A percentile compares a stretch with the other conserved stretches of the same genome.
Evolutionary conservation across 2,888 invertebrate species (phyloP).

Genomic region (Carpatolechia fugitivella): DNA sequence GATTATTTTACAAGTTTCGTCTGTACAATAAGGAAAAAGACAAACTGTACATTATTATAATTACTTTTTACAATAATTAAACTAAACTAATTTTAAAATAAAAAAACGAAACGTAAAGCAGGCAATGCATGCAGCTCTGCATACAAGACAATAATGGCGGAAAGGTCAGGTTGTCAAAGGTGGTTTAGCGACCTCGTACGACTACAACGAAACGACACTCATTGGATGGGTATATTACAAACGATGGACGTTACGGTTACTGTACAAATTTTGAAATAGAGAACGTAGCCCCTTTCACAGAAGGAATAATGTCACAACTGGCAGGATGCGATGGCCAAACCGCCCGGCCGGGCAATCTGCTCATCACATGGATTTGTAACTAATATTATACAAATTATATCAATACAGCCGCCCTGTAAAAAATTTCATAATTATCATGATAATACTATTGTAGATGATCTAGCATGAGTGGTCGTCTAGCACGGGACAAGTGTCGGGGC

Average conservation of each 20-base stretch:
- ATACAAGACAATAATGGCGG: slow-evolving; percentile 82
- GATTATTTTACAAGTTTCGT: slow-evolving; percentile 74
- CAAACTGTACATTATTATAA: slow-evolving; percentile 77
- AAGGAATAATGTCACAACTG: slow-evolving; percentile 91
- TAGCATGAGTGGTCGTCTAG: slow-evolving; percentile 74
- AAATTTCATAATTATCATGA: slow-evolving; percentile 75
- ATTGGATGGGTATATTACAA: slow-evolving; percentile 80
- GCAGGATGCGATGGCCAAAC: slow-evolving; percentile 77
- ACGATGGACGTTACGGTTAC: slow-evolving; percentile 77
- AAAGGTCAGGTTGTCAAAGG: slow-evolving; percentile 84
- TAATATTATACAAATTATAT: slow-evolving; percentile 56
- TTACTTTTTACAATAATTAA: slow-evolving; percentile 75
- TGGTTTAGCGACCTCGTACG: slow-evolving; percentile 75
- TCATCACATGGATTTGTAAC: slow-evolving; percentile 60
- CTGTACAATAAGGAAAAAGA: slow-evolving; percentile 75
- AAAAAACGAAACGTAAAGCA: slow-evolving; percentile 83
- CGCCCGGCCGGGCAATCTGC: slow-evolving; percentile 67
- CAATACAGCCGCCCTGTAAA: slow-evolving; percentile 75
- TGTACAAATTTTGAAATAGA: slow-evolving; percentile 75
- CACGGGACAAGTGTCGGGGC: slow-evolving; percentile 38
- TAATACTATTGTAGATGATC: slow-evolving; percentile 48
- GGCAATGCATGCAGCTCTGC: slow-evolving; percentile 84
- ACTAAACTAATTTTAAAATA: slow-evolving; percentile 77
- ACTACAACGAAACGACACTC: slow-evolving; percentile 85
- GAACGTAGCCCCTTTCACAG: slow-evolving; percentile 93